A percentile compares a stretch with the other conserved stretches of the same genome.
Conservation (phyloP, 1,140 invertebrate genomes). For the Rhagoletis zephyria region DNA sequence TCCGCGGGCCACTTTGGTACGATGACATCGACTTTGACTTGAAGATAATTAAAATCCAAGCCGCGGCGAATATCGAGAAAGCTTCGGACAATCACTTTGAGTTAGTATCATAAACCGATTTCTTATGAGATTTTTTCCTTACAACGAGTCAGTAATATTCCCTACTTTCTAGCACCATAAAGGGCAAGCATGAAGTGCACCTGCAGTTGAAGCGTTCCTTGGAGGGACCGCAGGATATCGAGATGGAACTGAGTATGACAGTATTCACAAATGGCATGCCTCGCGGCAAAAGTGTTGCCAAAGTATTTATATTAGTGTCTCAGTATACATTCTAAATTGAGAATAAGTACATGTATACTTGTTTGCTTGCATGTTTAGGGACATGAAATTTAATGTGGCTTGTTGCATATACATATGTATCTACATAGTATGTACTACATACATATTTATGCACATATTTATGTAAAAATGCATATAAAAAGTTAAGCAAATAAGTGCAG, state of each 20-base stretch:
- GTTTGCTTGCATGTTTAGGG: too few species aligned
- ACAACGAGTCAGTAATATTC: neutral
- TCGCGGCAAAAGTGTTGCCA: slow-evolving; percentile 86
- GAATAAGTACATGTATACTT: neutral
- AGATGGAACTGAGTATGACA: slow-evolving; percentile 89
- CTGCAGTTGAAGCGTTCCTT: slow-evolving; percentile 82
- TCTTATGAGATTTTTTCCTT: neutral
- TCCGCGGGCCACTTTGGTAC: slow-evolving; percentile 83
- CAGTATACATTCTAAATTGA: slow-evolving; percentile 82
- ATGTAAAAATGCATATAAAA: too few species aligned
- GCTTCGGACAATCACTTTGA: slow-evolving; percentile 82
- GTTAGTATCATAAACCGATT: slow-evolving; percentile 71
- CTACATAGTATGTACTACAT: too few species aligned
- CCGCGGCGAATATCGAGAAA: slow-evolving; percentile 76
- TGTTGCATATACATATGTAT: too few species aligned
- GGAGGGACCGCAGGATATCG: slow-evolving; percentile 90
- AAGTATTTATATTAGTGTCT: slow-evolving; percentile 88
- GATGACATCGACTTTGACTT: slow-evolving; percentile 83
- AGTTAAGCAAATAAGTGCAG: too few species aligned
- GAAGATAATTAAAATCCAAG: slow-evolving; percentile 77
- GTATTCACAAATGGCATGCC: slow-evolving; percentile 81
- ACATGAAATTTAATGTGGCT: too few species aligned
- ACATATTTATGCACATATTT: too few species aligned
- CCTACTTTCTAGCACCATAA: slow-evolving; percentile 73
- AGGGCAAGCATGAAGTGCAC: slow-evolving; percentile 80